Evolutionary conservation across 2,888 invertebrate genomes (phyloP), one percentile per base, ranked within the genome.

Genomic region (Seira ritae): DNA sequence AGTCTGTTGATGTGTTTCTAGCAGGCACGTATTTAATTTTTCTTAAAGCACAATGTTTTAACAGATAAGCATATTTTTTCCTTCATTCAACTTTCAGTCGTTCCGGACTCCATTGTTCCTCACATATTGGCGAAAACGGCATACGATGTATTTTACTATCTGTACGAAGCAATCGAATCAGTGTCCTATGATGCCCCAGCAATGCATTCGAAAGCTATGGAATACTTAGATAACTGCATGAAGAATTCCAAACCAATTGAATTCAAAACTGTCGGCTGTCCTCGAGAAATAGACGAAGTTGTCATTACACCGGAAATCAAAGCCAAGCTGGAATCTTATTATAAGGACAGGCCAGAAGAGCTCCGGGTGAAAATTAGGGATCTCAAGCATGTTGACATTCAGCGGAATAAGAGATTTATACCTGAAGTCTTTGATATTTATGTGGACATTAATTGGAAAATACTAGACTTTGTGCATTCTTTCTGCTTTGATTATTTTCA

Each of bases 361-460:
- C 8, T 79, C 15, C 6, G 67, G 0, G 23, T 31, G 1, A 42
- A 37, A 24, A 20, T 72, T 0, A 68, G 67, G 17, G n/a, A 71
- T n/a, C 19, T 79, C 17, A 50, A 68, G n/a, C 62, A 37, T 19
- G 37, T 72, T 4, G 55, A 79, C n/a, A 79, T 79, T 60, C 17
- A 67, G n/a, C 71, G 72, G 23, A 72, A 79, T 20, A 62, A 46
- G 24, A 17, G 79, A 72, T 79, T 55, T 55, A 42, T 79, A 37
- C 15, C 22, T 3, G 79, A 79, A n/a, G 15, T 55, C 3, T 37
- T 37, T 22, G 84, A 84, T 22, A 80, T 80, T 62, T 74, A 76
- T 19, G 65, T 80, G 8, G 84, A 84, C 8, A 76, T 80, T 10
- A 80, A 75, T n/a, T 84, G 84, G 84, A 84, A 84, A 68, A 46